phyloP scores from a whole-genome alignment of 2,797 vertebrate species.

The Phaenicophaeus curvirostris region DNA sequence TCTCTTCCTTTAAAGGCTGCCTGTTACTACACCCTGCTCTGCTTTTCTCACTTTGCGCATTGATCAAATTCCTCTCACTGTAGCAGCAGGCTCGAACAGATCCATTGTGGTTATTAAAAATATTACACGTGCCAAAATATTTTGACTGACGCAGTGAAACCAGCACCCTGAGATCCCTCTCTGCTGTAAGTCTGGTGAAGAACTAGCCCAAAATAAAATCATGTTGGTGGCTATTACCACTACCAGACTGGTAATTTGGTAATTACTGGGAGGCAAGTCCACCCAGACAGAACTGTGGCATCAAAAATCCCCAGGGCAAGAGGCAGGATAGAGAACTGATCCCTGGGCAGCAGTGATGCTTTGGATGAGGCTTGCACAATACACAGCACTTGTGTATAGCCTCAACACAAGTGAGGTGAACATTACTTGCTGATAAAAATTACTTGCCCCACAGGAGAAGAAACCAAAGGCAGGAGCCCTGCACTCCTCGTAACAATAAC shows the following conservation, averaged over 20 bases:
- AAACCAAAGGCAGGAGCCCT: background rate
- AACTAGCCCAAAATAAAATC: background rate
- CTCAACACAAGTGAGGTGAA: no score
- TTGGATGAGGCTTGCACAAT: accelerated
- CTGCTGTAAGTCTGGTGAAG: background rate
- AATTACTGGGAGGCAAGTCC: background rate
- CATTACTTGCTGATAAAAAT: background rate
- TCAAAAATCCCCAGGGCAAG: background rate
- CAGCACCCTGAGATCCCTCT: background rate
- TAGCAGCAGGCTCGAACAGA: background rate
- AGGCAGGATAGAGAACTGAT: background rate
- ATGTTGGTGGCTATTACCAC: background rate
- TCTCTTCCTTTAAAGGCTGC: background rate
- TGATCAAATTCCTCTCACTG: background rate
- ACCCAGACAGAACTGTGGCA: background rate
- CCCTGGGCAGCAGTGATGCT: accelerated
- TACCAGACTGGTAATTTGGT: background rate
- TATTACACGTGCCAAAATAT: background rate
- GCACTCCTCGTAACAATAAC: no score
- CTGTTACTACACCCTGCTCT: background rate
- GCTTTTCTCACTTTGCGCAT: background rate
- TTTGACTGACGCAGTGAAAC: background rate
- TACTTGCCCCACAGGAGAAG: background rate
- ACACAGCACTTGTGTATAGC: background rate
- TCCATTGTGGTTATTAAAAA: background rate